phyloP scores from a whole-genome alignment of 2,113 vertebrate genomes.

The Coracopsis vasa region DNA sequence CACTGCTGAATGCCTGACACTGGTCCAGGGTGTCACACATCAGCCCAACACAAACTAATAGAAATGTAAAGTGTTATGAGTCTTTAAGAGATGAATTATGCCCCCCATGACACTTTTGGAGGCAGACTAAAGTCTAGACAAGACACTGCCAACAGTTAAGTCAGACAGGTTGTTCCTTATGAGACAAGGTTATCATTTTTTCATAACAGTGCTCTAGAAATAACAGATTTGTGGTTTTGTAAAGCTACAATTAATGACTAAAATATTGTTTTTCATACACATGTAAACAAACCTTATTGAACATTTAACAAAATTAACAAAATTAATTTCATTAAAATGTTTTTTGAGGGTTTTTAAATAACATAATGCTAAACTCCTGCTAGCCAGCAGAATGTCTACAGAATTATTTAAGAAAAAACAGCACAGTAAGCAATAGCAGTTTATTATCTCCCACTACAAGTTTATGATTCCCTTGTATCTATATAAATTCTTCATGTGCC shows the following conservation, averaged over 20 bases:
- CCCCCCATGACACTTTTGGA: background rate
- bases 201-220: background rate
- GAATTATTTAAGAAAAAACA: background rate
- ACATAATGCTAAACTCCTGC: background rate
- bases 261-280: background rate
- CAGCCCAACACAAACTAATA: background rate
- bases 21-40: background rate
- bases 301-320: background rate
- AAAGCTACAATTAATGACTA: background rate
- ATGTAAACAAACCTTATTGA: background rate
- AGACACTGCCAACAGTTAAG: background rate
- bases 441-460: background rate
- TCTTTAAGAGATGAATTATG: background rate
- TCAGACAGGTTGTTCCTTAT: background rate
- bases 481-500: background rate
- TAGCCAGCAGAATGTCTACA: background rate
- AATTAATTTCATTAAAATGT: background rate
- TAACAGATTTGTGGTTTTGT: background rate
- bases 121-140: background rate
- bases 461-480: background rate
- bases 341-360: background rate
- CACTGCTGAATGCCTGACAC: background rate
- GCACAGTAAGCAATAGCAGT: background rate
- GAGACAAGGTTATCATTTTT: background rate
- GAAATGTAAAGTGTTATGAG: accelerated